Evolutionary conservation across 2,113 vertebrate species (phyloP), one percentile per base, ranked within the genome.

Genomic region (Saimiri boliviensis): DNA sequence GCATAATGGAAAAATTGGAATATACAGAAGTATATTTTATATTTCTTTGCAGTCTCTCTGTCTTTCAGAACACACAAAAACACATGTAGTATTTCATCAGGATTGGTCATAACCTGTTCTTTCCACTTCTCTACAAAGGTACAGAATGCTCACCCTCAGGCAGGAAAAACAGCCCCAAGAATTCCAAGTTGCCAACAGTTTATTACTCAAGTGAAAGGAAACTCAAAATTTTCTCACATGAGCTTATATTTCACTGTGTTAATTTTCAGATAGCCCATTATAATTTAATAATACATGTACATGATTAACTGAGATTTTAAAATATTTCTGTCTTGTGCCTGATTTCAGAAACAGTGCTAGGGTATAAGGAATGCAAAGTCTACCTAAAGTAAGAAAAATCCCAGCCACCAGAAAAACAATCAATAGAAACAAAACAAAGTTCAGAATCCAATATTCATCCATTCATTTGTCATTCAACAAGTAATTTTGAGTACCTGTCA

Each of bases 81-180:
- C 70, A 71, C 60, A 79, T 5, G 30, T 5, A 35, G 14, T 40
- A 70, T 84, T 92, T 95, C 77, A 89, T 89, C 80, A 85, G 74
- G 76, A 93, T 94, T 81, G 56, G 49, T 89, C 87, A 68, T 68
- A 91, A 68, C 20, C 23, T 17, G 60, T 82, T 80, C 92, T 79
- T 88, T 68, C 63, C 12, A 32, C 35, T 71, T 96, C 70, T 93
- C 56, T 45, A 84, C 79, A 90, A 81, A 91, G 40, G 23, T 56
- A 17, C 27, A 88, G 74, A 92, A 32, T 49, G 87, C 90, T 92
- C 66, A 87, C 56, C 63, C 32, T 66, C 45, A 27, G 81, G 49
- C 94, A 77, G 82, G 85, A 95, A 96, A 96, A 92, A 81, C 40
- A 71, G 32, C 35, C 56, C 40, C 49, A 79, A 93, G 93, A 93